Evolutionary conservation across 2,797 vertebrate genomes (phyloP).

Genomic region (Antrozous pallidus): DNA sequence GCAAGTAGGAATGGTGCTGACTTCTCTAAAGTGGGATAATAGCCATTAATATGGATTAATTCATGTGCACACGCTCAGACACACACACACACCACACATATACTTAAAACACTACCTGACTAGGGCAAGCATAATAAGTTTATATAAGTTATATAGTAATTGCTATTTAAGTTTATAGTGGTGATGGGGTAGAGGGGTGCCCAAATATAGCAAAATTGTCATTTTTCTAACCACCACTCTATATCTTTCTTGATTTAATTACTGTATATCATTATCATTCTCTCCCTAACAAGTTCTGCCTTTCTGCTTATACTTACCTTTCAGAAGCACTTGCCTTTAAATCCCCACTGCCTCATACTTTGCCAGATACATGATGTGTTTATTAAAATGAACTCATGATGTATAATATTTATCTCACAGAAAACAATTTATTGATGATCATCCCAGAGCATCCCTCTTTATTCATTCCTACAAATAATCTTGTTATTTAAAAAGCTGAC

Average conservation of each 20-base stretch:
- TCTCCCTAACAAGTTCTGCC: not conserved
- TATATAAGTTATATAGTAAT: no score
- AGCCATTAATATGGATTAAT: not conserved
- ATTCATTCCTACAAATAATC: conserved; percentile 56
- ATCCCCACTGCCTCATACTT: not conserved
- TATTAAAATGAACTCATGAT: conserved; percentile 39
- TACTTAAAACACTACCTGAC: not conserved
- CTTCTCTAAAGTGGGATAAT: not conserved
- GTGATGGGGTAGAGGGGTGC: no score
- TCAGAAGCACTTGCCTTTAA: conserved; percentile 41
- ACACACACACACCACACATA: no score
- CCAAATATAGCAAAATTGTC: not conserved
- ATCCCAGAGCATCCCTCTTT: conserved; percentile 25
- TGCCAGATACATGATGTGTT: not conserved
- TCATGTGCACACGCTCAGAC: not conserved
- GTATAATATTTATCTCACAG: conserved; percentile 42
- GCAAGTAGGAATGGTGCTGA: not conserved
- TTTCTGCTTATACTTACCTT: not conserved
- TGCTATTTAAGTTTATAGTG: not conserved
- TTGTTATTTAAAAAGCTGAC: conserved; percentile 56
- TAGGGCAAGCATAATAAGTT: not conserved
- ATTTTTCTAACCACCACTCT: not conserved
- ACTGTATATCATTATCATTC: not conserved
- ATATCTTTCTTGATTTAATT: not conserved
- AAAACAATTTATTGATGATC: conserved; percentile 20